Evolutionary conservation across 2,888 invertebrate genomes (phyloP), one percentile per base, ranked within the genome.

Genomic region (Agrotis exclamationis): DNA sequence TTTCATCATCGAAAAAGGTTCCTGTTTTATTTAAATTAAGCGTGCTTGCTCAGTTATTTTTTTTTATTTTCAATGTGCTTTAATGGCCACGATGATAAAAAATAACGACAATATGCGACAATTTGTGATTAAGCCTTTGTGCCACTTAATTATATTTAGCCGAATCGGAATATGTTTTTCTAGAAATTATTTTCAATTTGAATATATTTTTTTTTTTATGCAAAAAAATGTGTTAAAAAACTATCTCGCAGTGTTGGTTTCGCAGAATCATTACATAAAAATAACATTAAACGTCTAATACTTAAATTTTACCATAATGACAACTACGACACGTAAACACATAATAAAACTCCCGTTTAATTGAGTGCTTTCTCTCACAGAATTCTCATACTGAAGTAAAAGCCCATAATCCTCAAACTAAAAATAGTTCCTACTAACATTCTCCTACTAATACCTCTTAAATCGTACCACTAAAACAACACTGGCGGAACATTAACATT

Each of bases 1-100:
- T 89, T 88, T 89, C 87, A 89, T 89, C 85, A 85, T 82, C 77
- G 72, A 72, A 83, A 87, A 86, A 81, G 84, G 74, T 79, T 85
- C 79, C 75, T 70, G 63, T 86, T 85, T 72, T 75, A 74, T 79
- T 79, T 77, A 76, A 85, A 87, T 83, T 75, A 80, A 84, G 57
- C 60, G 60, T 63, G 70, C 66, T 82, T 78, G 69, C 62, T 62
- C 70, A 72, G 63, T 78, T 71, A 72, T 65, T 77, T 73, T 65
- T 77, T 73, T 71, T 71, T 69, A 58, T 74, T 71, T 74, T 70
- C 67, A 67, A 54, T 63, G 47, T 76, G 62, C 63, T 82, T 69
- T 77, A 80, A 77, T 77, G 62, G 51, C 18, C 7, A 22, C 11
- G 53, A 56, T 72, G 22, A 63, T 76, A 66, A 63, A 63, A 62